Evolutionary conservation across 2,888 invertebrate genomes (phyloP), one percentile per base, ranked within the genome.

Genomic region (Agonopterix arenella): DNA sequence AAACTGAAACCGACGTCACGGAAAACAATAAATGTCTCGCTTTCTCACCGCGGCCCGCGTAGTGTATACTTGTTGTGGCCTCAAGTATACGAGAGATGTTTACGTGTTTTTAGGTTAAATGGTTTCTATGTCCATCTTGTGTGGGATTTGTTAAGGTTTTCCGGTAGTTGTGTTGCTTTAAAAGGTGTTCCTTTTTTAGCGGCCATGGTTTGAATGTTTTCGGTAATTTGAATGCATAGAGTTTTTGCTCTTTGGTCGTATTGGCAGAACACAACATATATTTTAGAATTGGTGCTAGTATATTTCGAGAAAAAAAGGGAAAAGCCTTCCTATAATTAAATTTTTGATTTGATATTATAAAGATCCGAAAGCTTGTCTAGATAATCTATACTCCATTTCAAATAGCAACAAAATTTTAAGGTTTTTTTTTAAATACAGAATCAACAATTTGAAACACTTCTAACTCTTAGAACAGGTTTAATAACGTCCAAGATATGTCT

Each of bases 91-190:
- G 49, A 48, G 52, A 65, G 69, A 62, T 68, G 72, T 73, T 73
- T 64, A 68, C 67, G 65, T 66, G 63, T 73, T 78, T 76, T 70
- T 42, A 72, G 67, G 69, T 71, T 76, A 80, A 81, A 76, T 66
- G 72, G 62, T 69, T 68, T 68, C 69, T 73, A 71, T 74, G 75
- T 65, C 67, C 66, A 69, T 69, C 74, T 69, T 55, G 70, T 65
- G 72, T 65, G 61, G 70, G 62, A 73, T 76, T 73, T 61, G 59
- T 68, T 28, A 40, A 40, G 9, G 40, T 40, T 40, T 40, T 40
- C 40, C 40, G 40, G n/a, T 40, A 40, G 40, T 40, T 10, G 4
- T n/a, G n/a, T n/a, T 40, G n/a, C n/a, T 40, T n/a, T 40, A n/a
- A 40, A 40, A n/a, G 40, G n/a, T n/a, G 40, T 40, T 40, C n/a